phyloP scores from a whole-genome alignment of 2,888 invertebrate genomes.

The Galerucella calmariensis region DNA sequence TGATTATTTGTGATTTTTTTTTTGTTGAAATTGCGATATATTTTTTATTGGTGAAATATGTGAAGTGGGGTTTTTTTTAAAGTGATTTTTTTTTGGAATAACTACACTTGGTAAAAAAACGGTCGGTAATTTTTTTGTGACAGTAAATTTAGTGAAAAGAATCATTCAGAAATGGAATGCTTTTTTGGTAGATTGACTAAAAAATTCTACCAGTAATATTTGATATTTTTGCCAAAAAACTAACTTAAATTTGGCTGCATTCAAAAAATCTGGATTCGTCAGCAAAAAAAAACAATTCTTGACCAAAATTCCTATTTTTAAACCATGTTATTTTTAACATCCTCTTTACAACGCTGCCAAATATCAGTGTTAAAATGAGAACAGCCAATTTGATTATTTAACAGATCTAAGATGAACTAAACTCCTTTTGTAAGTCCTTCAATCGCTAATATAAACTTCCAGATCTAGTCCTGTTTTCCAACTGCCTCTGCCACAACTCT shows the following conservation, averaged over 20 bases:
- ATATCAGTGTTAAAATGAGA: slow-evolving; percentile 2
- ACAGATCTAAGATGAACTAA: too few relatives aligned
- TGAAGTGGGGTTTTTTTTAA: slow-evolving; percentile 40
- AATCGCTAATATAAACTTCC: too few relatives aligned
- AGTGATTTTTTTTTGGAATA: slow-evolving; percentile 29
- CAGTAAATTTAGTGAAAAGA: too few relatives aligned
- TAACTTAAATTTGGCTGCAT: too few relatives aligned
- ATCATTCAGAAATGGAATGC: neutral
- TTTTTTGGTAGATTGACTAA: too few relatives aligned
- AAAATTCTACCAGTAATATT: too few relatives aligned
- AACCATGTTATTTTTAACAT: neutral
- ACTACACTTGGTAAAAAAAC: slow-evolving; percentile 16
- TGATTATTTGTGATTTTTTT: slow-evolving; percentile 30
- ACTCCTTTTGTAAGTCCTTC: too few relatives aligned
- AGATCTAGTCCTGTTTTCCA: too few relatives aligned
- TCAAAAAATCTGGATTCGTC: too few relatives aligned
- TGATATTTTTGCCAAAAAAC: too few relatives aligned
- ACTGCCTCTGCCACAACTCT: too few relatives aligned
- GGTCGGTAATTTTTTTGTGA: slow-evolving; percentile 23
- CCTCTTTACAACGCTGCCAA: slow-evolving; percentile 9
- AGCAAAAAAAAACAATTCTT: neutral
- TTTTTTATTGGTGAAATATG: slow-evolving; percentile 36
- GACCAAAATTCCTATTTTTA: neutral
- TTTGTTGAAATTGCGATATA: slow-evolving; percentile 32
- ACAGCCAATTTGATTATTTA: neutral